A percentile compares a stretch with the other conserved stretches of the same genome.
phyloP scores from a whole-genome alignment of 1,140 invertebrate species.

The Ostrea denselamellosa region DNA sequence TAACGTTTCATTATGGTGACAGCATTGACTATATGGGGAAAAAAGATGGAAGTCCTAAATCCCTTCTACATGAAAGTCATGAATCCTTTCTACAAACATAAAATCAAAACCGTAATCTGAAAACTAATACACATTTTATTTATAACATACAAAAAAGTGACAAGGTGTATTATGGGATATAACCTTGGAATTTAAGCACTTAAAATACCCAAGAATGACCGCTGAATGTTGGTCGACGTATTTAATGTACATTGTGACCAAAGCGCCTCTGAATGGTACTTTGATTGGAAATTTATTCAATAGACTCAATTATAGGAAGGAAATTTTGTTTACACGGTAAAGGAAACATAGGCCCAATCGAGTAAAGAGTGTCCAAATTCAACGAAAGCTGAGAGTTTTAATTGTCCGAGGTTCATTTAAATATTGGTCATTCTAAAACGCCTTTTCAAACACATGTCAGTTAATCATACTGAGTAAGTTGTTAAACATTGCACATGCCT shows the following conservation, averaged over 20 bases:
- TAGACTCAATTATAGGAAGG: not conserved
- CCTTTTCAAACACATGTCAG: not conserved
- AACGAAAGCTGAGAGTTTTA: slow-evolving; percentile 28
- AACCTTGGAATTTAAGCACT: too few species aligned
- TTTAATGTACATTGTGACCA: not conserved
- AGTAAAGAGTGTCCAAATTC: not conserved
- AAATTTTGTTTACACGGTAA: slow-evolving; percentile 9
- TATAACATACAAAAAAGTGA: too few species aligned
- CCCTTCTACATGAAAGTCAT: too few species aligned
- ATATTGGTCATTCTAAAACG: slow-evolving; percentile 31
- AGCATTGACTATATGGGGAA: too few species aligned
- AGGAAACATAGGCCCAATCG: not conserved
- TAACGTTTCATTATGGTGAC: too few species aligned
- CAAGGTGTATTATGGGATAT: too few species aligned
- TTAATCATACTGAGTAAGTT: not conserved
- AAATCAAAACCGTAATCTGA: too few species aligned
- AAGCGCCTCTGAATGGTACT: not conserved
- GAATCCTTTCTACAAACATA: too few species aligned
- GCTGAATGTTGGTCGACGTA: not conserved
- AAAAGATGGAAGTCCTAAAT: too few species aligned
- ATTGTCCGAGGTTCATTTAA: slow-evolving; percentile 26
- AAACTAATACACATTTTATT: too few species aligned
- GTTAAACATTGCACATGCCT: slow-evolving; percentile 2
- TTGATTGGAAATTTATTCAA: not conserved
- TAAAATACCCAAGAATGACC: not conserved